Evolutionary conservation across 2,113 vertebrate species (phyloP).

Genomic region (Grallaria varia): DNA sequence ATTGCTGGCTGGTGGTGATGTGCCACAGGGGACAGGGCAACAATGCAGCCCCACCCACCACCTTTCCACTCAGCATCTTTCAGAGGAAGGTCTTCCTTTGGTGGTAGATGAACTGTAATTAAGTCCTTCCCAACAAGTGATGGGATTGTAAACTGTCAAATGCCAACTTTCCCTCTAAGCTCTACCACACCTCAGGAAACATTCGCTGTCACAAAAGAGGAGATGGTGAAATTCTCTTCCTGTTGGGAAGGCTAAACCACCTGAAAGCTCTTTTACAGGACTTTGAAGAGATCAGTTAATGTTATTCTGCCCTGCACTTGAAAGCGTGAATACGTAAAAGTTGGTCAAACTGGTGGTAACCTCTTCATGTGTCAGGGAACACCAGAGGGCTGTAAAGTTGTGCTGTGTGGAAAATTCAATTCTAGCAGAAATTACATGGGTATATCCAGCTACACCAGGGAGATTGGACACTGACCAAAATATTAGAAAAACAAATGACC

Average conservation of each 20-base stretch:
- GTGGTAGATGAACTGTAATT: not conserved
- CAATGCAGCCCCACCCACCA: not conserved
- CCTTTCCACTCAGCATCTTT: not conserved
- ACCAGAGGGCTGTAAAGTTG: conserved; percentile 64
- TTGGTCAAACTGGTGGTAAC: conserved; percentile 41
- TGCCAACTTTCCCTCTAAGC: not conserved
- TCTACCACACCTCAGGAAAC: not conserved
- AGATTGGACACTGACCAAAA: conserved; percentile 67
- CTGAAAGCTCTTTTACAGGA: not conserved
- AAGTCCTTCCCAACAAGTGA: not conserved
- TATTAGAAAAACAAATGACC: conserved; percentile 69
- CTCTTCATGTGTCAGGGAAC: conserved; percentile 35
- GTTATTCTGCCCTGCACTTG: conserved; percentile 30
- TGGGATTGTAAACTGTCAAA: not conserved
- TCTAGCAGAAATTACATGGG: conserved; percentile 66
- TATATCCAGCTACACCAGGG: conserved; percentile 58
- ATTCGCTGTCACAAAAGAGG: not conserved
- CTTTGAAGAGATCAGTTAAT: not conserved
- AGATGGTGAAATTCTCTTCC: not conserved
- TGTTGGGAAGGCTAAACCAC: not conserved
- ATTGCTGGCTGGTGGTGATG: not conserved
- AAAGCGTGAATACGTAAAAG: conserved; percentile 13
- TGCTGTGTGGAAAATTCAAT: conserved; percentile 70
- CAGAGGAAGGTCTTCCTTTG: not conserved
- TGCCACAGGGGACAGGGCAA: not conserved